These are phyloP conservation scores for Sebastes hopkinsi DNA, from an alignment of 2,797 vertebrate species.

Conservation along the genomic window DNA sequence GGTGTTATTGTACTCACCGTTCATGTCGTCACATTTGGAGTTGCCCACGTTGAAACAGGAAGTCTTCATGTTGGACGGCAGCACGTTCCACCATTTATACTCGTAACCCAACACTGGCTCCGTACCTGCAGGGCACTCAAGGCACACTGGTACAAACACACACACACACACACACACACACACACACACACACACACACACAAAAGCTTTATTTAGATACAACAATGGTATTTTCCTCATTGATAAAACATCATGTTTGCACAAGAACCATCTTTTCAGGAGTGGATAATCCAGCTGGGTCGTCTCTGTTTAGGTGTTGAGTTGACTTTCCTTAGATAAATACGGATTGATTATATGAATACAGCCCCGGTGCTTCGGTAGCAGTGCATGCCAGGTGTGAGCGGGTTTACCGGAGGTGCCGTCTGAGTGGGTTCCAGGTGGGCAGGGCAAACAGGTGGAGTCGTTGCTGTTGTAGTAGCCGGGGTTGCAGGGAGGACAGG, in stretches of 20 bases:
- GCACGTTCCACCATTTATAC: conserved; percentile 98
- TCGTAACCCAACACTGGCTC: conserved; percentile 93
- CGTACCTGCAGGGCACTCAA: conserved; percentile 91
- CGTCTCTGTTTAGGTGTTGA: background rate
- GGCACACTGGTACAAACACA: conserved; percentile 87
- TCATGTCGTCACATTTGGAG: conserved; percentile 95
- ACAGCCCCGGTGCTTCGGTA: background rate
- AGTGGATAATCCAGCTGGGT: background rate
- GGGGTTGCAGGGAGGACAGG: conserved; percentile 97
- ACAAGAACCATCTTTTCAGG: background rate
- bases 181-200: background rate
- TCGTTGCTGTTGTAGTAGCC: conserved; percentile 95
- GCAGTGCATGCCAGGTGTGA: background rate
- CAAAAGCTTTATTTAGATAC: conserved; percentile 5
- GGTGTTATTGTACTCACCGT: conserved; percentile 83
- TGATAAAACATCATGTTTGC: conserved; percentile 1
- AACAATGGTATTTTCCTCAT: background rate
- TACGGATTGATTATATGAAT: background rate
- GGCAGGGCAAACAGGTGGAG: conserved; percentile 91
- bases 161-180: background rate
- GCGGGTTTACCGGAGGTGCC: conserved; percentile 82
- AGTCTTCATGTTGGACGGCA: conserved; percentile 95
- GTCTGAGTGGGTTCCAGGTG: conserved; percentile 89
- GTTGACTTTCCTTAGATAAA: background rate
- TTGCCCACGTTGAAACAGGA: conserved; percentile 98